These are phyloP conservation scores for Leptopilina boulardi DNA, from an alignment of 1,140 invertebrate species.

Conservation along the genomic window DNA sequence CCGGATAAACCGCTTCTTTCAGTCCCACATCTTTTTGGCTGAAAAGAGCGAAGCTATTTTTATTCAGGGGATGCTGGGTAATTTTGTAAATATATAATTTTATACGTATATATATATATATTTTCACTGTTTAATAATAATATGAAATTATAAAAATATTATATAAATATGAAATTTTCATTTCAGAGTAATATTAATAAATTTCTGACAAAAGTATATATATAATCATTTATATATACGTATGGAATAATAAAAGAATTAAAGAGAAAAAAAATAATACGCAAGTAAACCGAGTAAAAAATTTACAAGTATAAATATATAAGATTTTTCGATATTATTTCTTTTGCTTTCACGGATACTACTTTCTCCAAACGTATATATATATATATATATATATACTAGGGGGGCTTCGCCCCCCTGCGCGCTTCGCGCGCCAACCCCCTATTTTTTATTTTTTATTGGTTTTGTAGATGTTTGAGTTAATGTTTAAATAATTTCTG, in stretches of 20 bases:
- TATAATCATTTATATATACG: too few relatives aligned
- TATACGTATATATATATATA: too few relatives aligned
- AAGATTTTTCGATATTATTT: constrained; percentile 44
- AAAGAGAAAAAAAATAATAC: constrained; percentile 25
- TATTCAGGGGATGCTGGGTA: background rate
- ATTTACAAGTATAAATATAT: constrained; percentile 40
- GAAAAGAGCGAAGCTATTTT: background rate
- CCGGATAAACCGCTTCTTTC: background rate
- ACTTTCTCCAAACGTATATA: constrained; percentile 59
- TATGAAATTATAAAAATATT: background rate
- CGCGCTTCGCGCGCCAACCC: too few relatives aligned
- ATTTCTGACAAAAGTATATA: too few relatives aligned
- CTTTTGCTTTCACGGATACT: constrained; percentile 64
- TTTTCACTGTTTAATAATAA: background rate
- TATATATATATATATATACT: too few relatives aligned
- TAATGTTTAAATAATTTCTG: too few relatives aligned
- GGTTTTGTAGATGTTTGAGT: too few relatives aligned
- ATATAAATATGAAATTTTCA: background rate
- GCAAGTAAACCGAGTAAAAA: background rate
- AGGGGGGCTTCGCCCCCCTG: too few relatives aligned
- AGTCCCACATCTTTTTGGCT: constrained; percentile 13
- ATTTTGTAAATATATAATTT: constrained; percentile 1
- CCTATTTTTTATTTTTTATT: too few relatives aligned
- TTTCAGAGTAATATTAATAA: too few relatives aligned
- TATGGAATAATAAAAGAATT: too few relatives aligned